These are phyloP conservation scores for Dromococcyx pavoninus DNA, from an alignment of 2,797 vertebrate genomes.

Conservation along the genomic window DNA sequence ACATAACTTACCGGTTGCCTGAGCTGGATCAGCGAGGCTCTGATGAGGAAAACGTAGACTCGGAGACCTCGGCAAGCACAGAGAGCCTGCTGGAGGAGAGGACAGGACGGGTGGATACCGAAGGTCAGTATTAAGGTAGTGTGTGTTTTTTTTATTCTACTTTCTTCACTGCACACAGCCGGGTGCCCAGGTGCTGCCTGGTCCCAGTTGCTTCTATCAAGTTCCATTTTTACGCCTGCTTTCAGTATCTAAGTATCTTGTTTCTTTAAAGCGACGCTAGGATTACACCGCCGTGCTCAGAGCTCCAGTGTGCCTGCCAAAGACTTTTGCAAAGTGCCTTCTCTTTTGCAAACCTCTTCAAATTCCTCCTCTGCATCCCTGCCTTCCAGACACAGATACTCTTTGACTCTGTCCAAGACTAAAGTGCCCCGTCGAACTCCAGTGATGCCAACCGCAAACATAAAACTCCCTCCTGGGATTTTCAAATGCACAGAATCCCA, in stretches of 20 bases:
- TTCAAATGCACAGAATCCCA: slow-evolving; percentile 50
- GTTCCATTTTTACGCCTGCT: not conserved
- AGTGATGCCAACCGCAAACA: slow-evolving; percentile 85
- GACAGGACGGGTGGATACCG: slow-evolving; percentile 76
- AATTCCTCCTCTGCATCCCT: not conserved
- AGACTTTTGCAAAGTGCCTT: slow-evolving; percentile 52
- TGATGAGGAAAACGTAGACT: slow-evolving; percentile 95
- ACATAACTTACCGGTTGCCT: slow-evolving; percentile 91
- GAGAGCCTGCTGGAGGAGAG: slow-evolving; percentile 94
- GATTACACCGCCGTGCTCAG: slow-evolving; percentile 43
- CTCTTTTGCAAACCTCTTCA: slow-evolving; percentile 32
- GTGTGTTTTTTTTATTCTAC: slow-evolving; percentile 63
- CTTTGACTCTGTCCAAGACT: slow-evolving; percentile 72
- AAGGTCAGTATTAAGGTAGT: slow-evolving; percentile 91
- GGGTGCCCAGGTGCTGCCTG: not conserved
- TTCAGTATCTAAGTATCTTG: slow-evolving; percentile 43
- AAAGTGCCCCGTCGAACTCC: slow-evolving; percentile 84
- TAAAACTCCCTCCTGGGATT: slow-evolving; percentile 85
- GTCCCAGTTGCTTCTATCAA: not conserved
- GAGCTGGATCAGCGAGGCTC: slow-evolving; percentile 95
- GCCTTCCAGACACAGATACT: slow-evolving; percentile 52
- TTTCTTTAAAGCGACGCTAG: slow-evolving; percentile 74
- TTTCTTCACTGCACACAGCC: not conserved
- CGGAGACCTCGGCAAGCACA: slow-evolving; percentile 91
- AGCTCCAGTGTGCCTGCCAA: slow-evolving; percentile 42